Evolutionary conservation across 1,140 invertebrate genomes (phyloP).

Genomic region (Drosophila yakuba): DNA sequence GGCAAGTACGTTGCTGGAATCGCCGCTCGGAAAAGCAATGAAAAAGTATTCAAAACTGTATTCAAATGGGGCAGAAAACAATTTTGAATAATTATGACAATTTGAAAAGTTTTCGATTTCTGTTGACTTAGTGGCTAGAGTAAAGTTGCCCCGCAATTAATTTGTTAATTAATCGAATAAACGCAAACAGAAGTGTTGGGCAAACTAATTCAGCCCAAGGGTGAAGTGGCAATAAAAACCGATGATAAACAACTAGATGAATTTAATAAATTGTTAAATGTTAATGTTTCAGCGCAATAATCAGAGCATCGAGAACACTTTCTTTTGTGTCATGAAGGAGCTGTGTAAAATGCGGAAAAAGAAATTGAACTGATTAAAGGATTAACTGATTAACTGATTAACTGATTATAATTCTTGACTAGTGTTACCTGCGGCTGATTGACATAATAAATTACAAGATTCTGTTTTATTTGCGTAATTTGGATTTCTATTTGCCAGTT

Average conservation of each 20-base stretch:
- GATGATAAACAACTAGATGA: background rate
- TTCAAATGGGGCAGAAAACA: slow-evolving; percentile 62
- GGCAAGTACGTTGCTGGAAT: slow-evolving; percentile 11
- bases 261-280: no score
- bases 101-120: slow-evolving; percentile 66
- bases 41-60: background rate
- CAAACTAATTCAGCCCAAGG: slow-evolving; percentile 3
- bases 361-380: no score
- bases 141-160: slow-evolving; percentile 25
- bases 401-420: background rate
- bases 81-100: slow-evolving; percentile 79
- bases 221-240: background rate
- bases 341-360: no score
- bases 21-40: slow-evolving; percentile 7
- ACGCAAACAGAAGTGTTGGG: slow-evolving; percentile 30
- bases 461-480: slow-evolving; percentile 12
- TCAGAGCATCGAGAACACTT: no score
- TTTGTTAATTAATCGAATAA: slow-evolving; percentile 49
- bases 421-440: background rate
- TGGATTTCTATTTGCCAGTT: slow-evolving; percentile 16
- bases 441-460: slow-evolving; percentile 14
- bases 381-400: no score
- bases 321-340: no score
- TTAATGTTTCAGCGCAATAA: no score
- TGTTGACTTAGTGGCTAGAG: slow-evolving; percentile 22